These are phyloP conservation scores for Laterallus jamaicensis DNA, from an alignment of 2,113 vertebrate genomes.

Conservation along the genomic window DNA sequence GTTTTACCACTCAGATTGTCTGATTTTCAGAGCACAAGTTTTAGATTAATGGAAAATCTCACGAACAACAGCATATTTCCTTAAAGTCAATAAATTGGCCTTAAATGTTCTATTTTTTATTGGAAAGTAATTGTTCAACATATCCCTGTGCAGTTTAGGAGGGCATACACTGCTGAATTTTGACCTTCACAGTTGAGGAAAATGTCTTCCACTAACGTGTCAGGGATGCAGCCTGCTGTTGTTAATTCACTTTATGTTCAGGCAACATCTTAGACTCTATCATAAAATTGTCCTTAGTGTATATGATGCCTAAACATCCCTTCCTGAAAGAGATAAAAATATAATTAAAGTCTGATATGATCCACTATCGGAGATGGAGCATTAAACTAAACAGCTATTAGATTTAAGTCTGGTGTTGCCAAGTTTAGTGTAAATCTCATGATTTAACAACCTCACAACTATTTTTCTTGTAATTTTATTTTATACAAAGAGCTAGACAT, in stretches of 20 bases:
- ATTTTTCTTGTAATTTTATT: not conserved
- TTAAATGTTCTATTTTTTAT: not conserved
- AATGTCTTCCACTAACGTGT: not conserved
- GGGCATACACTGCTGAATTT: not conserved
- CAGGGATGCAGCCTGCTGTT: not conserved
- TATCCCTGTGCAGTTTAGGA: not conserved
- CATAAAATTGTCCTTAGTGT: not conserved
- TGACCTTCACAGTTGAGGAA: not conserved
- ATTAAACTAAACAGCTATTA: slow-evolving; percentile 9
- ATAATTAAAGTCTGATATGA: not conserved
- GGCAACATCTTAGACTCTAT: not conserved
- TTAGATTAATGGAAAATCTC: slow-evolving; percentile 17
- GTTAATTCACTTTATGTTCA: not conserved
- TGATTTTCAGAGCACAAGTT: not conserved
- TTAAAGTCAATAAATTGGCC: not conserved
- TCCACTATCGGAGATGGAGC: not conserved
- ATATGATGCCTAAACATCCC: not conserved
- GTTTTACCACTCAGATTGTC: not conserved
- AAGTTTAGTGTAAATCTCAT: not conserved
- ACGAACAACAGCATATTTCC: accelerated
- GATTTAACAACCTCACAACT: not conserved
- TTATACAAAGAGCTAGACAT: not conserved
- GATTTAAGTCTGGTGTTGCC: not conserved
- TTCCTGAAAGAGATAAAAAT: slow-evolving; percentile 24
- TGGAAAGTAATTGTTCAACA: not conserved